Evolutionary conservation across 2,113 vertebrate genomes (phyloP).

Genomic region (Rana temporaria): DNA sequence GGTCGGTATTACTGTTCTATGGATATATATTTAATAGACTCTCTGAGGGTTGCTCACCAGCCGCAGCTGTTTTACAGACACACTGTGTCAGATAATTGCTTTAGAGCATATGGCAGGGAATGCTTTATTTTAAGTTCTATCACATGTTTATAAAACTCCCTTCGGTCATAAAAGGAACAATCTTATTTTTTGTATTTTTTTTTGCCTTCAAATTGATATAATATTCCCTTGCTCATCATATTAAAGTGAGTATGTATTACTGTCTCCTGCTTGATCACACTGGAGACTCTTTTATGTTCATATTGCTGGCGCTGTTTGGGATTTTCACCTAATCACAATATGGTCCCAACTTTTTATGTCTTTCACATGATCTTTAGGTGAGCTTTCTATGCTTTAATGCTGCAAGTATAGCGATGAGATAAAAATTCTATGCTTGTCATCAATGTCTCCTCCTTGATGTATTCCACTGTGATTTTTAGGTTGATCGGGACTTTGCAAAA

Average conservation of each 20-base stretch:
- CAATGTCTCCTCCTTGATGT: background rate
- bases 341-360: slow-evolving; percentile 30
- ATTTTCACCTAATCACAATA: slow-evolving; percentile 53
- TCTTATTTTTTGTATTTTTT: slow-evolving; percentile 41
- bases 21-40: background rate
- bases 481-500: background rate
- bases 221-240: slow-evolving; percentile 52
- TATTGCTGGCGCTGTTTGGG: slow-evolving; percentile 47
- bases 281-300: slow-evolving; percentile 51
- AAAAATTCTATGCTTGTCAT: slow-evolving; percentile 33
- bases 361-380: slow-evolving; percentile 28
- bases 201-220: slow-evolving; percentile 36
- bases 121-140: slow-evolving; percentile 41
- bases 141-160: slow-evolving; percentile 44
- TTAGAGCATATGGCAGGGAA: slow-evolving; percentile 32
- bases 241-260: slow-evolving; percentile 40
- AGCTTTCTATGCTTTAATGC: slow-evolving; percentile 10
- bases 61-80: slow-evolving; percentile 45
- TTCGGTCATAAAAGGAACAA: slow-evolving; percentile 52
- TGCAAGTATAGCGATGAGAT: slow-evolving; percentile 33
- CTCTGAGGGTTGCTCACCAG: slow-evolving; percentile 1
- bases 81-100: slow-evolving; percentile 32
- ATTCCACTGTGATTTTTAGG: background rate
- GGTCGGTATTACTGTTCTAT: background rate
- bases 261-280: slow-evolving; percentile 51